These are phyloP conservation scores for Homarus americanus DNA, from an alignment of 1,140 invertebrate species.

Conservation along the genomic window DNA sequence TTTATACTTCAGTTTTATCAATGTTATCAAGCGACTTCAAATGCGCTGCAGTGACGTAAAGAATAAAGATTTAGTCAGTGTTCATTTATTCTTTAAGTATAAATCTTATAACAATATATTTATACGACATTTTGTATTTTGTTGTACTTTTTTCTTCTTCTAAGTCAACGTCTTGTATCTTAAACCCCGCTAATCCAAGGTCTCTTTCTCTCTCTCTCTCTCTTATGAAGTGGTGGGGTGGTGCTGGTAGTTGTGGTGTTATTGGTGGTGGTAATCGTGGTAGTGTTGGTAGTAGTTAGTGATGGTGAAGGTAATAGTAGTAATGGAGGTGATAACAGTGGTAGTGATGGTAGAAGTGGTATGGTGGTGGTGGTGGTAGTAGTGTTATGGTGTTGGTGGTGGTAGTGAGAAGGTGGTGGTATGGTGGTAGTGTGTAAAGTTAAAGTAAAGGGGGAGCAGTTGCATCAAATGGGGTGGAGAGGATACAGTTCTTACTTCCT, in stretches of 20 bases:
- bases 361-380: background rate
- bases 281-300: conserved; percentile 19
- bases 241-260: conserved; percentile 13
- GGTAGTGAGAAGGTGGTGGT: background rate
- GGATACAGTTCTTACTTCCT: too few species aligned
- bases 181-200: background rate
- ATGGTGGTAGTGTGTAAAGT: too few species aligned
- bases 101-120: too few species aligned
- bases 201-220: background rate
- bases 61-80: too few species aligned
- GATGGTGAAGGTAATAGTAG: conserved; percentile 8
- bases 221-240: conserved; percentile 11
- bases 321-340: background rate
- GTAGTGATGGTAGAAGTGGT: background rate
- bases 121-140: too few species aligned
- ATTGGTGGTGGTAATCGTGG: conserved; percentile 17
- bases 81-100: too few species aligned
- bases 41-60: too few species aligned
- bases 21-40: too few species aligned
- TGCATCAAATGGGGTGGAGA: too few species aligned
- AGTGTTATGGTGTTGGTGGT: background rate
- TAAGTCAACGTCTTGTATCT: conserved; percentile 14
- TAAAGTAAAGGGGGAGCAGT: too few species aligned
- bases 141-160: background rate
- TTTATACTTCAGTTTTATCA: too few species aligned